phyloP scores from a whole-genome alignment of 2,113 vertebrate species.

The Papio anubis region DNA sequence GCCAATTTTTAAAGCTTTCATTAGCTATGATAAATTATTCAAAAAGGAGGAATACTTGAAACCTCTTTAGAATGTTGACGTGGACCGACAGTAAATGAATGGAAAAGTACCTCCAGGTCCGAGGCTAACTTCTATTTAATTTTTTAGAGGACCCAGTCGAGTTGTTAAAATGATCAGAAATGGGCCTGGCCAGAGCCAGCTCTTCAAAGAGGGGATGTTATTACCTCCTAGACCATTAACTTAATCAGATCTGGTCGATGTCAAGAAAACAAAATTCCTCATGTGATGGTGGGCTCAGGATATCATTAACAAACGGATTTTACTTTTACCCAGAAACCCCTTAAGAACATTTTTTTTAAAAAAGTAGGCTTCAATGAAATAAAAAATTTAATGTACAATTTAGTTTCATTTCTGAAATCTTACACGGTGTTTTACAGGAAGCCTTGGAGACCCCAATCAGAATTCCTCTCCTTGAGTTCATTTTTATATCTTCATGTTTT shows the following conservation, averaged over 20 bases:
- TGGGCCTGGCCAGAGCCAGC: background rate
- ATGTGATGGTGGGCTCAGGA: background rate
- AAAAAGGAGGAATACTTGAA: background rate
- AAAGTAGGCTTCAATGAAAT: background rate
- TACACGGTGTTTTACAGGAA: background rate
- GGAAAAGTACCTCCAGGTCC: background rate
- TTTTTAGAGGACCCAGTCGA: background rate
- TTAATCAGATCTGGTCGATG: constrained; percentile 1
- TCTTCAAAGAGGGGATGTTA: background rate
- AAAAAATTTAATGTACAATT: background rate
- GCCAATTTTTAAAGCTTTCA: background rate
- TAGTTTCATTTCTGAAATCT: constrained; percentile 12
- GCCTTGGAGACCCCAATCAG: background rate
- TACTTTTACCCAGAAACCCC: background rate
- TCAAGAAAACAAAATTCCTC: constrained; percentile 13
- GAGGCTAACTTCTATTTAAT: background rate
- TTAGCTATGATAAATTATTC: constrained; percentile 25
- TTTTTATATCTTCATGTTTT: background rate
- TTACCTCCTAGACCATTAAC: background rate
- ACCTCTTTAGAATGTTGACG: background rate
- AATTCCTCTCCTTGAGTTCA: background rate
- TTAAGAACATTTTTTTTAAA: background rate
- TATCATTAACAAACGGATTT: background rate
- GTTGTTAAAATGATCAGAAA: constrained; percentile 39
- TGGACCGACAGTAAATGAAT: background rate